Base-by-base conservation (phyloP, 2,888 invertebrate species). In the Alloplasta piceator region DNA sequence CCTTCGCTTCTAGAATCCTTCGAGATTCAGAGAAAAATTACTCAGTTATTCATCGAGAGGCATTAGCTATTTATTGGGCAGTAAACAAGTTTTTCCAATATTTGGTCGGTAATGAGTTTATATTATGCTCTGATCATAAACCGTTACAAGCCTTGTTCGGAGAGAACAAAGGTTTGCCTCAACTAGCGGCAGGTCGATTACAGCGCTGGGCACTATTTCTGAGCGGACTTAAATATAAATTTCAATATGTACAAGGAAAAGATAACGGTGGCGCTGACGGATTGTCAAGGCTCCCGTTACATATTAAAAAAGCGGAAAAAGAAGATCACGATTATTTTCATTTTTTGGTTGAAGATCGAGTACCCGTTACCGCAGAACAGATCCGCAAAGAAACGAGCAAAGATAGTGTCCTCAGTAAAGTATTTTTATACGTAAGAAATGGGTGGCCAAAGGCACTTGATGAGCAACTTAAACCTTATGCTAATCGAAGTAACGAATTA, bases 61-160 rank as follows among this genome's bases (percentile, higher is more conserved):
- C 89, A 0, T 83, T 91, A 56, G 88, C 89, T n/a, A n/a, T n/a
- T n/a, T n/a, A n/a, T 79, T 91, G 87, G 86, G 88, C 85, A 0
- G 84, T 89, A 4, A 85, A 84, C 41, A 88, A 87, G 55, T 91
- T 90, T 82, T 89, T 82, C 7, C 89, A 91, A 72, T 92, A 90
- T 87, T 83, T 91, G 67, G 76, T 85, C 50, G 90, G 89, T 5
- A 84, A 84, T 5, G 72, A 84, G 38, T 91, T 91, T 84, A 84
- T 79, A 4, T 68, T 91, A 5, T 66, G 73, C 10, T 85, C 87
- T 0, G 90, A 91, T 77, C 90, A 90, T 72, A 90, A 89, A 68
- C 90, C 89, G 5, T 78, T 90, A n/a, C 77, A 86, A 67, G 85
- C 86, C 0, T 56, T 89, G 5, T 88, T 89, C 75, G 88, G 86